These are phyloP conservation scores for Bucco capensis DNA, from an alignment of 2,113 vertebrate species.

Conservation along the genomic window DNA sequence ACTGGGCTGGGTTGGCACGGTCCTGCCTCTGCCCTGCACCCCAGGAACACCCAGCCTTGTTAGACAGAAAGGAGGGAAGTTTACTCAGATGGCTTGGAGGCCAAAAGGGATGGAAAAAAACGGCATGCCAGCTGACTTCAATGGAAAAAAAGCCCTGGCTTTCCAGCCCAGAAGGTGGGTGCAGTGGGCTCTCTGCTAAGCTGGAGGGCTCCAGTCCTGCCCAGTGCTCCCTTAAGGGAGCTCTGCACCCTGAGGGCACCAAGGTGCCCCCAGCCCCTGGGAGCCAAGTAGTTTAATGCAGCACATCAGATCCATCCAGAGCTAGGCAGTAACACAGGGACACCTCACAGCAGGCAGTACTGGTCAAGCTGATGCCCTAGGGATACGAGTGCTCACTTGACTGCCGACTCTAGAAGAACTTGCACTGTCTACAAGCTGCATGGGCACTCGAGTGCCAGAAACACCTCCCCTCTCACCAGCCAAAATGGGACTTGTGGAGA, in stretches of 20 bases:
- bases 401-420: not conserved
- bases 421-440: not conserved
- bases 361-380: not conserved
- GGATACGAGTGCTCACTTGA: too few species aligned
- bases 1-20: rapidly evolving
- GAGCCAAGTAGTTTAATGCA: not conserved
- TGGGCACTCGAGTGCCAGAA: not conserved
- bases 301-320: rapidly evolving
- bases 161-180: not conserved
- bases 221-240: not conserved
- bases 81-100: slow-evolving; percentile 14
- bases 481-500: rapidly evolving
- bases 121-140: not conserved
- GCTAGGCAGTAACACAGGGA: not conserved
- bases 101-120: not conserved
- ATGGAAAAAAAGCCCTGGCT: not conserved
- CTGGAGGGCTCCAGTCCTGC: not conserved
- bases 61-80: not conserved
- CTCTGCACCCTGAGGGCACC: not conserved
- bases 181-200: not conserved
- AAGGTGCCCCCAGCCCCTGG: not conserved
- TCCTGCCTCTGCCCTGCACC: not conserved
- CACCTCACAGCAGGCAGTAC: not conserved
- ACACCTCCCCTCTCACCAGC: not conserved
- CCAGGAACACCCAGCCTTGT: not conserved